These are phyloP conservation scores for Cisticola juncidis DNA, from an alignment of 2,113 vertebrate species.

Conservation along the genomic window DNA sequence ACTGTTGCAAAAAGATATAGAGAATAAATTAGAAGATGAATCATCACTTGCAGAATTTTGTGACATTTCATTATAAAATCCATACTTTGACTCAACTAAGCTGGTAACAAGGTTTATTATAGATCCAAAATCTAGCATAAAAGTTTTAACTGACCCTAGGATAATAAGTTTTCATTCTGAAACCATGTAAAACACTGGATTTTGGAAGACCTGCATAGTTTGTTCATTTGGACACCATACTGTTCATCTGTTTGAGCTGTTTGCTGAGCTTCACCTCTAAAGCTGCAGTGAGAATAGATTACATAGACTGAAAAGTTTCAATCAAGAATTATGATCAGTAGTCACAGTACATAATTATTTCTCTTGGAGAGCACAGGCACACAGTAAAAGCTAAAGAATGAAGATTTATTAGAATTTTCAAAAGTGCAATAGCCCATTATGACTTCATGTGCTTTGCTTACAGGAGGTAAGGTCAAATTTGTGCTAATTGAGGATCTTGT, in stretches of 20 bases:
- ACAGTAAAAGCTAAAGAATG: no score
- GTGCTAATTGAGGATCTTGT: no score
- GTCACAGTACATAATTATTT: no score
- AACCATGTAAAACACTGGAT: not conserved
- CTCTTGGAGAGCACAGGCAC: no score
- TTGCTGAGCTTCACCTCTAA: not conserved
- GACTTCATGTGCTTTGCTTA: no score
- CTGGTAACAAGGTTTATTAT: not conserved
- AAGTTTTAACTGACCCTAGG: not conserved
- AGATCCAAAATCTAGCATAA: not conserved
- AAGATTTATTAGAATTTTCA: no score
- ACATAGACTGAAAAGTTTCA: not conserved
- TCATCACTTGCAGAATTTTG: not conserved
- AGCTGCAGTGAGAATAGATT: not conserved
- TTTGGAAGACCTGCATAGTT: not conserved
- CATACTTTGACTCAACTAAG: not conserved
- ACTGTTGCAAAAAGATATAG: not conserved
- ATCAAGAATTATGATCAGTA: not conserved
- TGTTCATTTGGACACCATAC: not conserved
- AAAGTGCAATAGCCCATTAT: no score
- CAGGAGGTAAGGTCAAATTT: no score
- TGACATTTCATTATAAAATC: conserved; percentile 28
- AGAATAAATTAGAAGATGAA: conserved; percentile 4
- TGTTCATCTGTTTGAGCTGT: not conserved
- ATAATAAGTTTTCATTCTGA: not conserved